Base-by-base conservation (phyloP, 2,113 vertebrate genomes). In the Bombycilla garrulus region DNA sequence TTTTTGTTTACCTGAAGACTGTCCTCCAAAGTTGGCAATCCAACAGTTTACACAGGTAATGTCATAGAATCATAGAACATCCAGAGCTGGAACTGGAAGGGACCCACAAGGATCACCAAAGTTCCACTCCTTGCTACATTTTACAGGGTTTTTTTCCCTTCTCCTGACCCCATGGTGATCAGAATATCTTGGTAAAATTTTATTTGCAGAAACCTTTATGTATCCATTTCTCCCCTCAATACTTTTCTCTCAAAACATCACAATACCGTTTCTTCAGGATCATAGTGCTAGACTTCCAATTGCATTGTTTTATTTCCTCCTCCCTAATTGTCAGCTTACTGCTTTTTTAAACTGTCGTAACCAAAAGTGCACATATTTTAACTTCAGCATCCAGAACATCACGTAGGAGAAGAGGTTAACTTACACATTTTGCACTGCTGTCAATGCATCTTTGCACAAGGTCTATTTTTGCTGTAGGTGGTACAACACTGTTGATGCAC, bases 401-500 rank as follows among this genome's bases (percentile, higher is more conserved):
- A 38, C 0, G 0, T 6, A 81, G 31, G 31, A 77, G 47, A 88
- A 42, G 58, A 73, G 31, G 60, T 73, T 73, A 61, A 50, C 60
- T 93, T 40, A 82, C 2, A 5, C 35, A 67, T 79, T 94, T 91
- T 61, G n/a, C 6, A 61, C n/a, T 61, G 67, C 64, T 83, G 76
- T 65, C 71, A 95, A 28, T 35, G 56, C 69, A 70, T 18, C 80
- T 66, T 5, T 2, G 36, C 3, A 2, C 54, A 83, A 50, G 42
- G 17, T 65, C 40, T 91, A n/a, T 61, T 96, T 92, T 45, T 91
- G 31, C 48, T 64, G 3, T 26, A 58, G 48, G 19, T 36, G 45
- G 36, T 53, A 47, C 0, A 3, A 88, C 0, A 0, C 42, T 50
- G 42, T 53, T 42, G 57, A 67, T 64, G 60, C 58, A 70, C 33